These are phyloP conservation scores for Diarsia mendica DNA, from an alignment of 2,888 invertebrate genomes.

Conservation along the genomic window DNA sequence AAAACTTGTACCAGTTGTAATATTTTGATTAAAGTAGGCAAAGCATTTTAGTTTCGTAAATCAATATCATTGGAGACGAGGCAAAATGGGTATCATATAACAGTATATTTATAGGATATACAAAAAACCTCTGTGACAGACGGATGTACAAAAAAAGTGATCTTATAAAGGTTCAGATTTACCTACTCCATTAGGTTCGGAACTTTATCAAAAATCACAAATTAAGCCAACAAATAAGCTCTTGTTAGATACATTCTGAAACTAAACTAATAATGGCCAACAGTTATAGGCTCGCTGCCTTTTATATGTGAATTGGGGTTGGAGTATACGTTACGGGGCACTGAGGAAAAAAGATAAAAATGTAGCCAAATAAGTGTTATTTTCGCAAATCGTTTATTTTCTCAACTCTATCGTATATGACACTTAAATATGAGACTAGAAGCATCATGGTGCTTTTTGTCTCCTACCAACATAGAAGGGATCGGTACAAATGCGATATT, in stretches of 20 bases:
- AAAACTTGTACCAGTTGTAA: not conserved
- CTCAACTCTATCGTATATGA: too few relatives aligned
- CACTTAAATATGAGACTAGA: too few relatives aligned
- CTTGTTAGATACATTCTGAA: not conserved
- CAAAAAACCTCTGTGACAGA: slow-evolving; percentile 17
- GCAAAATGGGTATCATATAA: too few relatives aligned
- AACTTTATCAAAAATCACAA: not conserved
- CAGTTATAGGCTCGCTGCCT: not conserved
- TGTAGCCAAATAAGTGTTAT: too few relatives aligned
- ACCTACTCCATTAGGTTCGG: not conserved
- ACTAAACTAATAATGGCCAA: not conserved
- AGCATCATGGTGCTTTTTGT: too few relatives aligned
- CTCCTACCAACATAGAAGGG: too few relatives aligned
- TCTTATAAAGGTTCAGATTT: not conserved
- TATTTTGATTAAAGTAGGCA: not conserved
- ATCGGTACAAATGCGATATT: too few relatives aligned
- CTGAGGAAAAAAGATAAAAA: too few relatives aligned
- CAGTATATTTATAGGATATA: not conserved
- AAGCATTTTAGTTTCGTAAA: not conserved
- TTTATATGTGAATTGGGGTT: not conserved
- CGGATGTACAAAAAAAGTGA: slow-evolving; percentile 4
- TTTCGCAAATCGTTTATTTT: too few relatives aligned
- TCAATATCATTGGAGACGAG: not conserved
- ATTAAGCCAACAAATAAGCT: not conserved
- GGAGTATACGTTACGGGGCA: too few relatives aligned